Percentiles rank a stretch among this genome's conserved stretches.
Evolutionary conservation across 2,113 vertebrate genomes (phyloP).

Genomic region (Zapus hudsonius): DNA sequence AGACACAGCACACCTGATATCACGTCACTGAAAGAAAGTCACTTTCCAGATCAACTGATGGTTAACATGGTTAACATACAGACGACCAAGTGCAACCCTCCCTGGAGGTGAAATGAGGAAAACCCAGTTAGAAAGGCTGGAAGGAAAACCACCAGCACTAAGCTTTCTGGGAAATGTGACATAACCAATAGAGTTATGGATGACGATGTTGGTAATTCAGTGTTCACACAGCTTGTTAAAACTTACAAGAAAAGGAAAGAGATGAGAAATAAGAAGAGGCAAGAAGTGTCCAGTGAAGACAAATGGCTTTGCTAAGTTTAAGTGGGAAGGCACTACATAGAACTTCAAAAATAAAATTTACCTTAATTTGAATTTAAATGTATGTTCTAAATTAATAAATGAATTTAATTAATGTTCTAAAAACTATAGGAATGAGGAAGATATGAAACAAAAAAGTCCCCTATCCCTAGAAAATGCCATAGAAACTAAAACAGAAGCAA

Average conservation of each 20-base stretch:
- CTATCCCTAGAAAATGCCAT: slow-evolving; percentile 31
- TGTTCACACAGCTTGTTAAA: not conserved
- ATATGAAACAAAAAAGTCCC: slow-evolving; percentile 28
- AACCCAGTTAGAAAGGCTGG: not conserved
- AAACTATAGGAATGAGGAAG: not conserved
- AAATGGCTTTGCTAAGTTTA: not conserved
- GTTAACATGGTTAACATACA: too few relatives aligned
- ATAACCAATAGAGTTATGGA: not conserved
- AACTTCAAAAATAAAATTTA: slow-evolving; percentile 25
- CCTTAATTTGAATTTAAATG: not conserved
- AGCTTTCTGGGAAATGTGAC: not conserved
- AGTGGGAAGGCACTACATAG: not conserved
- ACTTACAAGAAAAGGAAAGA: slow-evolving; percentile 8
- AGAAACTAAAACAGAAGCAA: slow-evolving; percentile 29
- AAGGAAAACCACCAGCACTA: not conserved
- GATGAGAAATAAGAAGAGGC: not conserved
- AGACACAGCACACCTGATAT: too few relatives aligned
- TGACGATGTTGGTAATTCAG: not conserved
- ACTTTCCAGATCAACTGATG: too few relatives aligned
- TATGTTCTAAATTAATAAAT: slow-evolving; percentile 26
- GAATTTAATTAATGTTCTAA: not conserved
- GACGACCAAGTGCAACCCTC: too few relatives aligned
- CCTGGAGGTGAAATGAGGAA: not conserved
- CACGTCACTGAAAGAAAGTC: too few relatives aligned
- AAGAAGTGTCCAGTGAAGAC: not conserved